Evolutionary conservation across 2,113 vertebrate genomes (phyloP).

Genomic region (Canis aureus): DNA sequence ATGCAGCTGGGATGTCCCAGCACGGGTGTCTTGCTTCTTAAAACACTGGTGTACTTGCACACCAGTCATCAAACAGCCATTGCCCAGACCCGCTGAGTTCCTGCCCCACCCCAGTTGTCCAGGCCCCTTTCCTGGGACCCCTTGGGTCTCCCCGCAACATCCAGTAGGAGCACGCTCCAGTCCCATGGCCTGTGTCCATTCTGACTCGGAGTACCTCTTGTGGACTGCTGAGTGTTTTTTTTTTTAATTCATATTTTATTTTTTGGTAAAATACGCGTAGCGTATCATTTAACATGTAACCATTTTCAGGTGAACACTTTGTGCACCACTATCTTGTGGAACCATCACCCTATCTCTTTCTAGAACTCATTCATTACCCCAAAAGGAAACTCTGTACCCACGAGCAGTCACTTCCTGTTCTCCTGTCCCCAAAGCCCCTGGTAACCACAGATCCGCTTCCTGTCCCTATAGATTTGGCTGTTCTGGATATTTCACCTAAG

Average conservation of each 20-base stretch:
- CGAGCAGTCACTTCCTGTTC: accelerated
- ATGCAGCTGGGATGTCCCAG: accelerated
- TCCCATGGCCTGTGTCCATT: background rate
- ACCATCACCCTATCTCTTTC: background rate
- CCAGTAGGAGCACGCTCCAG: accelerated
- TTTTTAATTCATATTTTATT: background rate
- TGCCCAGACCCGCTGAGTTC: accelerated
- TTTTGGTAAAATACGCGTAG: background rate
- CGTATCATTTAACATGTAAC: background rate
- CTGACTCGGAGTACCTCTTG: background rate
- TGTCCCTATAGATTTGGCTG: background rate
- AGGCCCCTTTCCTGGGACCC: background rate
- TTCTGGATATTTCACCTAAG: background rate
- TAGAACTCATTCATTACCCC: background rate
- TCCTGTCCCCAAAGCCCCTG: background rate
- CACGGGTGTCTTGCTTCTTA: accelerated
- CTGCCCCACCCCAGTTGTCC: background rate
- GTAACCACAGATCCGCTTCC: accelerated
- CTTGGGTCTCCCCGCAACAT: background rate
- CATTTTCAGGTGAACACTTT: background rate
- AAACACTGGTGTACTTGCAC: too few species aligned
- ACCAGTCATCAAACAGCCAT: accelerated
- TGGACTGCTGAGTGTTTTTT: background rate
- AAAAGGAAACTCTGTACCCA: background rate
- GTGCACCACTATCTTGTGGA: accelerated